These are phyloP conservation scores for Dioctria rufipes DNA, from an alignment of 2,888 invertebrate genomes.

Conservation along the genomic window DNA sequence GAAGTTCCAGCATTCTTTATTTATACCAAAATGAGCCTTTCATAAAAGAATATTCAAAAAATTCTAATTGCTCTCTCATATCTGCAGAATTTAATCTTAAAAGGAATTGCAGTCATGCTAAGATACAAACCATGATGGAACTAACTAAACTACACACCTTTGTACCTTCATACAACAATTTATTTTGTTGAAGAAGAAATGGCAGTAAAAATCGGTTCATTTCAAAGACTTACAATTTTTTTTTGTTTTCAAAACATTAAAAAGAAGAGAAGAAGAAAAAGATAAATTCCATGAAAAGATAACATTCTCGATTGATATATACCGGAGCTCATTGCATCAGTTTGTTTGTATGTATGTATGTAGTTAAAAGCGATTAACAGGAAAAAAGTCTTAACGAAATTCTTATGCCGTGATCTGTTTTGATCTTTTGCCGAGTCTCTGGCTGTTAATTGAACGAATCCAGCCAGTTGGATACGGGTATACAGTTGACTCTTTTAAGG, in stretches of 20 bases:
- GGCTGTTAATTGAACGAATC: slow-evolving; percentile 1
- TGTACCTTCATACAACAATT: background rate
- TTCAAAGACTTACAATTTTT: background rate
- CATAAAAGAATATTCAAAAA: background rate
- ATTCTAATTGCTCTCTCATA: background rate
- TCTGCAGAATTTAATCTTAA: background rate
- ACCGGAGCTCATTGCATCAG: background rate
- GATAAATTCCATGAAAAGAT: background rate
- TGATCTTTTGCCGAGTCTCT: background rate
- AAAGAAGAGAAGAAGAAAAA: background rate
- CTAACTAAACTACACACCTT: too few species aligned
- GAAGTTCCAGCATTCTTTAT: too few species aligned
- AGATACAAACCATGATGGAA: background rate
- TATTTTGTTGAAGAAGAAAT: background rate
- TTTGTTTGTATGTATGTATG: background rate
- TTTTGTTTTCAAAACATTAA: too few species aligned
- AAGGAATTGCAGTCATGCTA: background rate
- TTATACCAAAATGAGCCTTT: background rate
- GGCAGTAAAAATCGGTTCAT: background rate
- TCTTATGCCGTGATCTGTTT: background rate
- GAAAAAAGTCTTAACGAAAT: background rate
- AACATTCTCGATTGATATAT: background rate
- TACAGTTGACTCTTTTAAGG: background rate
- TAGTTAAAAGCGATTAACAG: background rate
- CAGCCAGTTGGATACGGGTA: background rate